Evolutionary conservation across 1,140 invertebrate species (phyloP).

Genomic region (Bombus turneri): DNA sequence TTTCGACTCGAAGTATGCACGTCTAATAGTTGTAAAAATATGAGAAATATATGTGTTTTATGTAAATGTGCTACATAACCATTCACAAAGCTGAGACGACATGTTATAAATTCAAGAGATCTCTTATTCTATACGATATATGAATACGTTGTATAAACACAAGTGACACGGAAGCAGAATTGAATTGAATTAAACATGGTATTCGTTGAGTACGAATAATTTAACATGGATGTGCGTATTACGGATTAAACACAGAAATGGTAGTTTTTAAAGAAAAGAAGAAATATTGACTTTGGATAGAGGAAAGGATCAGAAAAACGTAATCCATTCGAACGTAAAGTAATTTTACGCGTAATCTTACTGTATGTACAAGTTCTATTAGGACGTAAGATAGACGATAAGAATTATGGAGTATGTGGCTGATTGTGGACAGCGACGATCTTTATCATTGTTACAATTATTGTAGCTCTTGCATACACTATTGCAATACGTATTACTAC

Average conservation of each 20-base stretch:
- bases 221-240: too few species aligned
- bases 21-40: background rate
- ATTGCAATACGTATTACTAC: conserved; percentile 51
- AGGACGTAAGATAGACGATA: conserved; percentile 14
- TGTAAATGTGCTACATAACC: background rate
- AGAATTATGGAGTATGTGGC: conserved; percentile 1
- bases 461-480: conserved; percentile 35
- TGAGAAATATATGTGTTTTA: background rate
- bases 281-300: background rate
- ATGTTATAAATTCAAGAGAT: background rate
- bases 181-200: background rate
- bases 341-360: conserved; percentile 33
- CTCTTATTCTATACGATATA: background rate
- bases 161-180: background rate
- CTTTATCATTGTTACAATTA: conserved; percentile 48
- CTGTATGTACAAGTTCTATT: conserved; percentile 30
- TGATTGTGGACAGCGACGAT: conserved; percentile 22
- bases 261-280: background rate
- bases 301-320: background rate
- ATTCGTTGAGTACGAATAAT: too few species aligned
- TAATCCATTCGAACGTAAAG: background rate
- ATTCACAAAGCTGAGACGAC: background rate
- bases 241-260: background rate
- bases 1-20: background rate
- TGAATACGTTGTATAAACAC: background rate